These are phyloP conservation scores for Myiothlypis chrysogaster DNA, from an alignment of 2,797 vertebrate species.

Conservation along the genomic window DNA sequence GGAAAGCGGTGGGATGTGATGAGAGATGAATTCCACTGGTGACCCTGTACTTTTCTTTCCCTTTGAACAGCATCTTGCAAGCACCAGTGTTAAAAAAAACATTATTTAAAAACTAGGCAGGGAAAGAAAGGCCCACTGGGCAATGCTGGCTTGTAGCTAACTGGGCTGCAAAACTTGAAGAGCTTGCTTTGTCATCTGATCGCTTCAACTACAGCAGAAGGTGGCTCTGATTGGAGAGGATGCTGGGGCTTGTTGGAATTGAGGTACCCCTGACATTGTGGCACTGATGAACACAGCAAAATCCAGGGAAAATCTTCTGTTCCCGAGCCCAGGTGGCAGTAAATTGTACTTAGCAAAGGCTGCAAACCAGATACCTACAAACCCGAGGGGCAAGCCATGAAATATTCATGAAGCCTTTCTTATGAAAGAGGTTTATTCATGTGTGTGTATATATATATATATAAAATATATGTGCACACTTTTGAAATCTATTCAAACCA, in stretches of 20 bases:
- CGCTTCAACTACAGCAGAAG: background rate
- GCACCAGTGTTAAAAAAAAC: background rate
- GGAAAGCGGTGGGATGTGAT: background rate
- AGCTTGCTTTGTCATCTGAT: background rate
- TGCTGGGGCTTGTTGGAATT: background rate
- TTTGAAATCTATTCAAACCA: constrained; percentile 70
- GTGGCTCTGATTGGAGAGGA: background rate
- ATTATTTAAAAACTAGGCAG: background rate
- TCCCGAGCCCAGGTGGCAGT: background rate
- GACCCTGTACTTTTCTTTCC: background rate
- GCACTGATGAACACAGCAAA: background rate
- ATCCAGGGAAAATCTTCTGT: background rate
- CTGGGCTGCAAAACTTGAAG: background rate
- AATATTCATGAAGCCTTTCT: constrained; percentile 61
- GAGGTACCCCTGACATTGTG: background rate
- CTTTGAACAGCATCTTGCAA: constrained; percentile 28
- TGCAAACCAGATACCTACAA: constrained; percentile 42
- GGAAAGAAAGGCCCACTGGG: background rate
- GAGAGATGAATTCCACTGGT: constrained; percentile 28
- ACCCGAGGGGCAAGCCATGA: constrained; percentile 15
- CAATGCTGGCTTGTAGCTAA: background rate
- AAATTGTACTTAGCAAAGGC: background rate
- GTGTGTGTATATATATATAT: background rate
- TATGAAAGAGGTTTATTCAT: constrained; percentile 65
- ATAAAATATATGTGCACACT: background rate